Evolutionary conservation across 2,888 invertebrate genomes (phyloP), one percentile per base, ranked within the genome.

Genomic region (Oligia latruncula): DNA sequence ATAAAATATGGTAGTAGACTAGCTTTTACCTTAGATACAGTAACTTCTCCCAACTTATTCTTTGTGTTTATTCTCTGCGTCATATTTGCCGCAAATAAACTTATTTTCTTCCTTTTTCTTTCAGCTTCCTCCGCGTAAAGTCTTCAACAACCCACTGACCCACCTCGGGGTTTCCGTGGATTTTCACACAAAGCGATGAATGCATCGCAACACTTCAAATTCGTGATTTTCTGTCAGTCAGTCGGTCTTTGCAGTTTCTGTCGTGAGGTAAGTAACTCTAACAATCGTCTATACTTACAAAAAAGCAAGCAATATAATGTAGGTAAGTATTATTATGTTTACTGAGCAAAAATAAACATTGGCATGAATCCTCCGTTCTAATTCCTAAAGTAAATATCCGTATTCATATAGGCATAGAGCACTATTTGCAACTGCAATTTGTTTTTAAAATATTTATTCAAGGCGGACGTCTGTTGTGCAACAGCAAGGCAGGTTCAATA

Each of bases 401-500:
- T 55, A 1, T 55, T 29, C 29, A 62, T 35, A 43, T 60, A 75
- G n/a, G 9, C 29, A 66, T 55, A 71, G 4, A 5, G n/a, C 23
- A 8, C 9, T 49, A 17, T 43, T 52, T 49, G 17, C 49, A 29
- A 35, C n/a, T 40, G 43, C 60, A 60, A 15, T 81, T 83, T 58
- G 58, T 49, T 49, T 67, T 35, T 6, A 23, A 67, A 77, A 49
- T 58, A 67, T 62, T 71, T 49, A 29, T 40, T 17, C 11, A 35
- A 35, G 2, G 17, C 52, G 29, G 52, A n/a, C 71, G n/a, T 65
- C 6, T 46, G n/a, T 68, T 80, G 4, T 75, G 23, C 43, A 71
- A 65, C 46, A 35, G 43, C 46, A 68, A 60, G 35, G n/a, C 58
- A 64, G 62, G n/a, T 74, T 84, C 43, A 64, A 71, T 46, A 23